Percentiles rank a stretch among this genome's conserved stretches.
Evolutionary conservation across 2,888 invertebrate genomes (phyloP).

Genomic region (Mamestra brassicae): DNA sequence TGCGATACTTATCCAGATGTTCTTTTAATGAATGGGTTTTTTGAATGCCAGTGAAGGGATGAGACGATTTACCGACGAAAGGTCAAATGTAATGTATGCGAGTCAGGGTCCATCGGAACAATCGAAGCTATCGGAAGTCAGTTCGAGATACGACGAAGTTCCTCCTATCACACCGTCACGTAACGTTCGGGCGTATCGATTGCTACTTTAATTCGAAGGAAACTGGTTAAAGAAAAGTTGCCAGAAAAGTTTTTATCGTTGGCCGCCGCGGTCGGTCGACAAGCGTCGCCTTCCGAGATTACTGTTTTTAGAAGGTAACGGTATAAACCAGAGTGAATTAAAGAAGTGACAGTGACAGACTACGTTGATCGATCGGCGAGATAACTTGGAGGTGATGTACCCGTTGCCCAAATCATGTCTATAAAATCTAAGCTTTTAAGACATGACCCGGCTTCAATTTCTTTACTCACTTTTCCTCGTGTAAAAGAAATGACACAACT

Average conservation of each 20-base stretch:
- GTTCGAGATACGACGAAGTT: constrained; percentile 72
- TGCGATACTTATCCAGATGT: constrained; percentile 37
- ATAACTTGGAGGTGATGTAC: constrained; percentile 50
- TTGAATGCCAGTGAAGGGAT: constrained; percentile 52
- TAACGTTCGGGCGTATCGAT: constrained; percentile 55
- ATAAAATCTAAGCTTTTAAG: constrained; percentile 37
- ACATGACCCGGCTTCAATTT: constrained; percentile 27
- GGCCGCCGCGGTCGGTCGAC: constrained; percentile 37
- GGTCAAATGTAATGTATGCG: constrained; percentile 77
- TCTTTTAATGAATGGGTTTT: constrained; percentile 54
- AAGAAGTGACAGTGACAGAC: constrained; percentile 61
- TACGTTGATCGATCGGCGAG: constrained; percentile 58
- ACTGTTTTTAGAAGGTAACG: constrained; percentile 67
- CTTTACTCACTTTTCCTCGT: constrained; percentile 28
- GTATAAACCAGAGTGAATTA: constrained; percentile 59
- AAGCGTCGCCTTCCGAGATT: constrained; percentile 52
- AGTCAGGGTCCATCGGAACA: constrained; percentile 75
- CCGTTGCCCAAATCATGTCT: constrained; percentile 40
- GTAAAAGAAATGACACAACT: constrained; percentile 18
- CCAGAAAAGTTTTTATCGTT: constrained; percentile 58
- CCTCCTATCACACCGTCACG: constrained; percentile 71
- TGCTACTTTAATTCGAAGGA: constrained; percentile 54
- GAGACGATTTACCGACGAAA: constrained; percentile 59
- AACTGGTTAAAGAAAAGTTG: constrained; percentile 67
- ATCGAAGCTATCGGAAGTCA: constrained; percentile 75